Conservation (phyloP, 2,888 invertebrate species). For the Chydorus sphaericus region DNA sequence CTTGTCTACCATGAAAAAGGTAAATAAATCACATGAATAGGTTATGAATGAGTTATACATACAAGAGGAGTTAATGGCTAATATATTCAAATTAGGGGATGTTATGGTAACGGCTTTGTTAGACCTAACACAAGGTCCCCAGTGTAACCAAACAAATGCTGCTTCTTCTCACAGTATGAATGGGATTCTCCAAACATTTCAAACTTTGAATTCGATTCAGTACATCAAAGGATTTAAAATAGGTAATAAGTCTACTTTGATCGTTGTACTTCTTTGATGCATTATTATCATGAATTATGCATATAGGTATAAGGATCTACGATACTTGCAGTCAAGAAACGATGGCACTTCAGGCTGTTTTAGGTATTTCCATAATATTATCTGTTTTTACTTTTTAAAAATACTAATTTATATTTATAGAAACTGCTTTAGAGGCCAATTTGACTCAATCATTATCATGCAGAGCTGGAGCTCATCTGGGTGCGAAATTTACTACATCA, state of each 20-base stretch:
- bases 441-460: background rate
- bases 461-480: background rate
- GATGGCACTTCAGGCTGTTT: background rate
- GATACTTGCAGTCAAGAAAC: background rate
- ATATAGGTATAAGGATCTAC: background rate
- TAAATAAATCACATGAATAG: background rate
- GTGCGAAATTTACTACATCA: background rate
- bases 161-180: background rate
- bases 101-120: background rate
- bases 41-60: too few relatives aligned
- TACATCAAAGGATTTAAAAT: background rate
- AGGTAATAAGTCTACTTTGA: background rate
- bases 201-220: background rate
- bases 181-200: background rate
- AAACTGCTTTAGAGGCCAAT: slow-evolving; percentile 1
- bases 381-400: too few relatives aligned
- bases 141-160: background rate
- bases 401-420: too few relatives aligned
- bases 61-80: background rate
- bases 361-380: too few relatives aligned
- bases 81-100: background rate
- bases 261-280: background rate
- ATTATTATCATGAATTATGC: background rate
- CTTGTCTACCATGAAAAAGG: background rate
- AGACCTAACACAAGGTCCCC: background rate